A percentile compares a stretch with the other conserved stretches of the same genome.
phyloP scores from a whole-genome alignment of 2,888 invertebrate species.

The Syrista parreyssii region DNA sequence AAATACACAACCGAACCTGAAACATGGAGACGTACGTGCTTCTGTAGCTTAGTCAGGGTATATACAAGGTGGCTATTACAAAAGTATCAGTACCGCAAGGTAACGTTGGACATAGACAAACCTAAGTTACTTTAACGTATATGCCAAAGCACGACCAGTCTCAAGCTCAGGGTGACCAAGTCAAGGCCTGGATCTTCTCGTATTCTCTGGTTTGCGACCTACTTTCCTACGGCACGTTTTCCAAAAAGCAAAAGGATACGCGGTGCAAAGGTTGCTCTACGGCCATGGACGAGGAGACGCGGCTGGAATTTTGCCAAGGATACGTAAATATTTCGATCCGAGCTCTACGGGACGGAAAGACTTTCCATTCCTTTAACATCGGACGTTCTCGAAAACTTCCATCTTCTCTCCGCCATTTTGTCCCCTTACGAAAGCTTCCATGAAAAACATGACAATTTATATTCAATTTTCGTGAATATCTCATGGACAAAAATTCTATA shows the following conservation, averaged over 20 bases:
- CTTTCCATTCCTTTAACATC: neutral
- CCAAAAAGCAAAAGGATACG: neutral
- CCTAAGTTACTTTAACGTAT: neutral
- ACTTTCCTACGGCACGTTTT: conserved; percentile 1
- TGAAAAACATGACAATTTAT: neutral
- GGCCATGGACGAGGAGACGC: neutral
- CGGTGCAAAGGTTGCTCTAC: neutral
- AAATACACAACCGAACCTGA: neutral
- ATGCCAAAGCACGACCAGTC: conserved; percentile 10
- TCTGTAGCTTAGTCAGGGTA: neutral
- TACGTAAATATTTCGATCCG: neutral
- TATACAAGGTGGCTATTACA: neutral
- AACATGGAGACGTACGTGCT: neutral
- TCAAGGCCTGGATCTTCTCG: conserved; percentile 38
- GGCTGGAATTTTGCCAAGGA: conserved; percentile 2
- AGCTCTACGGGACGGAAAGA: neutral
- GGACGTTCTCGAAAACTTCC: neutral
- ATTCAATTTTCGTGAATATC: neutral
- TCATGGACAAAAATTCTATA: neutral
- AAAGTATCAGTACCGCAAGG: neutral
- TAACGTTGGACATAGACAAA: neutral
- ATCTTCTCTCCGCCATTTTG: neutral
- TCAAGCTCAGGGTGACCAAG: conserved; percentile 49
- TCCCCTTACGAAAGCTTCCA: neutral
- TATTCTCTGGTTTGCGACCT: neutral